phyloP scores from a whole-genome alignment of 2,888 invertebrate genomes.

The Drosophila setosimentum region DNA sequence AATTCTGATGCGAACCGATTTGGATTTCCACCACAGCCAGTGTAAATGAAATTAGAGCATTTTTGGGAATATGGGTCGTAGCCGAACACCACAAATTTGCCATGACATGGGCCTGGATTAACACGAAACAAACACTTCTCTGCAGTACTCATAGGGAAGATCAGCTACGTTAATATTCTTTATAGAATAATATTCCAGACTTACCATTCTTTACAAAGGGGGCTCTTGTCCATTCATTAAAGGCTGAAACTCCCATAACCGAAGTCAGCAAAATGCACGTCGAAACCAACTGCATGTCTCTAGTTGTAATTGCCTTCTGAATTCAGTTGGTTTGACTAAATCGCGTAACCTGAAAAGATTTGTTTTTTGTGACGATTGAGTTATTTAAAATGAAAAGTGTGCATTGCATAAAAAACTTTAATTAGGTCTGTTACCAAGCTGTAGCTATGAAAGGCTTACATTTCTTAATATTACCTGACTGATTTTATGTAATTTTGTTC shows the following conservation, averaged over 20 bases:
- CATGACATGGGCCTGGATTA: constrained; percentile 37
- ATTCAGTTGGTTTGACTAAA: neutral
- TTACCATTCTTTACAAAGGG: constrained; percentile 21
- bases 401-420: neutral
- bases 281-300: constrained; percentile 25
- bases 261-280: neutral
- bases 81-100: constrained; percentile 4
- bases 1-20: constrained; percentile 40
- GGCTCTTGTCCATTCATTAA: neutral
- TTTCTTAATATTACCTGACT: neutral
- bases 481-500: constrained; percentile 55
- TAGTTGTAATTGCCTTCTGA: constrained; percentile 12
- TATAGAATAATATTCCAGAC: neutral
- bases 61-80: constrained; percentile 29
- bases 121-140: constrained; percentile 35
- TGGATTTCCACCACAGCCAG: constrained; percentile 63
- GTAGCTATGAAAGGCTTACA: neutral
- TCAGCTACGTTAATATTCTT: neutral
- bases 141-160: neutral
- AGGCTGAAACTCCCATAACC: neutral
- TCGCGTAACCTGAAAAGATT: neutral
- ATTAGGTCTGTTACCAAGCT: neutral
- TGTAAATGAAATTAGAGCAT: constrained; percentile 41
- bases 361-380: neutral
- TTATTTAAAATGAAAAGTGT: constrained; percentile 1